phyloP scores from a whole-genome alignment of 2,113 vertebrate species.

The Triplophysa siluroides region DNA sequence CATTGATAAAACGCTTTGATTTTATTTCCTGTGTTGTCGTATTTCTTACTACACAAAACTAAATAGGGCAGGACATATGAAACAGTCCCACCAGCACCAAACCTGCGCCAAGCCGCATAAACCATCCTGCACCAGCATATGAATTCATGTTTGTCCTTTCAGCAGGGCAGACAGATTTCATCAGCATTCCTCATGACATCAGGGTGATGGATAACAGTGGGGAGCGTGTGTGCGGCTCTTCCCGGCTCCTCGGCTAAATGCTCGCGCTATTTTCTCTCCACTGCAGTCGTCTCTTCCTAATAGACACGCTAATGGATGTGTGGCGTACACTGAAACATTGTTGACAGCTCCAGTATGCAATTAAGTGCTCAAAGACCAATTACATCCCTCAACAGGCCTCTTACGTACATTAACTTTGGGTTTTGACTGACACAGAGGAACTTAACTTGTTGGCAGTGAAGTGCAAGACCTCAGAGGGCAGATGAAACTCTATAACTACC shows the following conservation, averaged over 20 bases:
- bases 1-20: too few relatives aligned
- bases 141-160: not conserved
- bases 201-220: slow-evolving; percentile 49
- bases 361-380: slow-evolving; percentile 52
- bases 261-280: not conserved
- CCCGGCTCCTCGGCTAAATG: slow-evolving; percentile 1
- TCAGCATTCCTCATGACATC: slow-evolving; percentile 36
- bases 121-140: not conserved
- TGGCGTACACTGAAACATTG: slow-evolving; percentile 35
- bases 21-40: too few relatives aligned
- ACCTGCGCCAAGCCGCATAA: not conserved
- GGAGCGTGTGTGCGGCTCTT: slow-evolving; percentile 40
- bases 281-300: slow-evolving; percentile 35
- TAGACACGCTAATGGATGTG: slow-evolving; percentile 23
- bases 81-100: not conserved
- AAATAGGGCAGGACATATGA: too few relatives aligned
- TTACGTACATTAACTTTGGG: slow-evolving; percentile 36
- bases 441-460: slow-evolving; percentile 22
- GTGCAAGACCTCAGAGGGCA: not conserved
- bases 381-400: slow-evolving; percentile 30
- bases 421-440: slow-evolving; percentile 34
- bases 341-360: slow-evolving; percentile 42
- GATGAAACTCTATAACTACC: not conserved
- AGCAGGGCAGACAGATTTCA: slow-evolving; percentile 41
- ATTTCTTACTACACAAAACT: too few relatives aligned